Percentiles rank a stretch among this genome's conserved stretches.
phyloP scores from a whole-genome alignment of 2,113 vertebrate genomes.

The Corynorhinus townsendii region DNA sequence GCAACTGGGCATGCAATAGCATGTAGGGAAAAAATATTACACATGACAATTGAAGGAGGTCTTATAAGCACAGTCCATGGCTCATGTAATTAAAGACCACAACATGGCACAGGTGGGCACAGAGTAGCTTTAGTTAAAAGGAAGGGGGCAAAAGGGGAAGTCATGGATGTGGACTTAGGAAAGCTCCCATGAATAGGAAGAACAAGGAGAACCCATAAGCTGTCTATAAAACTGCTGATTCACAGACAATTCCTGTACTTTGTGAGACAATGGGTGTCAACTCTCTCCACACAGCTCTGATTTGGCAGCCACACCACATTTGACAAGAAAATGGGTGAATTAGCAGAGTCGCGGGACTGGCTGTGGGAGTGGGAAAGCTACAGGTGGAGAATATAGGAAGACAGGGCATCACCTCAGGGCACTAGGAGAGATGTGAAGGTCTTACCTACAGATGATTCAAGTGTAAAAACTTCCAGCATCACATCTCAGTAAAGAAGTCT shows the following conservation, averaged over 20 bases:
- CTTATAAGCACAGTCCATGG: neutral
- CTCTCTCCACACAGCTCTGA: neutral
- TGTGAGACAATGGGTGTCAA: neutral
- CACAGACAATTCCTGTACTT: neutral
- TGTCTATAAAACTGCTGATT: neutral
- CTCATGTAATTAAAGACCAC: neutral
- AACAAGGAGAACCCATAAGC: neutral
- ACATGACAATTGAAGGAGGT: neutral
- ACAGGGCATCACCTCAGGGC: too few species aligned
- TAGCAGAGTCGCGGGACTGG: neutral
- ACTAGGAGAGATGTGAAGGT: too few species aligned
- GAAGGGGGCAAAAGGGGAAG: neutral
- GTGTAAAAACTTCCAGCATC: too few species aligned
- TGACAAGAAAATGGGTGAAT: neutral
- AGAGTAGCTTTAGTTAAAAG: neutral
- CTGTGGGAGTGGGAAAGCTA: neutral
- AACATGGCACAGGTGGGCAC: neutral
- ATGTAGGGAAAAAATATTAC: neutral
- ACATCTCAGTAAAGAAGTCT: too few species aligned
- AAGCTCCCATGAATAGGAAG: neutral
- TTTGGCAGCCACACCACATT: neutral
- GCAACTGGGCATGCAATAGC: neutral
- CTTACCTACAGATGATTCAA: too few species aligned
- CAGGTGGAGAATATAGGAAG: neutral
- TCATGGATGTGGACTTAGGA: neutral